These are phyloP conservation scores for Morpho deidamia DNA, from an alignment of 2,888 invertebrate species.

Conservation along the genomic window DNA sequence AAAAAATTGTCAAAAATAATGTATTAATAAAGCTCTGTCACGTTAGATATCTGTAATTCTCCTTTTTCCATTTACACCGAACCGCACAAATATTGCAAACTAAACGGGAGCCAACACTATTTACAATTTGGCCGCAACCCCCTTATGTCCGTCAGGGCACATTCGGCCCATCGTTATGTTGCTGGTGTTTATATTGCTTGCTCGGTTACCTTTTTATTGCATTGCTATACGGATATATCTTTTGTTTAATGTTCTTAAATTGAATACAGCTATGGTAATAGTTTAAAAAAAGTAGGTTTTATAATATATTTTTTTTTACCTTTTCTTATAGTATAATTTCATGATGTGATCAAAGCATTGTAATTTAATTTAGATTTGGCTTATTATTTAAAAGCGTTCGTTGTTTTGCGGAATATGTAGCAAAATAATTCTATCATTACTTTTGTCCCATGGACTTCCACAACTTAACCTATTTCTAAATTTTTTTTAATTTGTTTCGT, in stretches of 20 bases:
- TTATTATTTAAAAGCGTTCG: no score
- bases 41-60: slow-evolving; percentile 35
- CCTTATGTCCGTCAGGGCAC: slow-evolving; percentile 61
- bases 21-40: slow-evolving; percentile 23
- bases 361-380: no score
- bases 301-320: no score
- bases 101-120: slow-evolving; percentile 70
- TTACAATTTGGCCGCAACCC: slow-evolving; percentile 62
- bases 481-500: no score
- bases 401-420: no score
- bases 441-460: no score
- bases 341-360: no score
- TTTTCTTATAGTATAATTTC: no score
- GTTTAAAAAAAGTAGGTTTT: no score
- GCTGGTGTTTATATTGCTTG: slow-evolving; percentile 63
- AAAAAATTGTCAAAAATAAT: background rate
- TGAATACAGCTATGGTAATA: no score
- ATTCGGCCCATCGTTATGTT: slow-evolving; percentile 58
- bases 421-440: no score
- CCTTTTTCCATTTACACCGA: slow-evolving; percentile 73
- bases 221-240: slow-evolving; percentile 28
- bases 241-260: slow-evolving; percentile 19
- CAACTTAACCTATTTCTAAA: no score
- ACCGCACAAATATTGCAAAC: slow-evolving; percentile 75
- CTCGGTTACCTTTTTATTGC: slow-evolving; percentile 44